Evolutionary conservation across 2,113 vertebrate species (phyloP).

Genomic region (Oenanthe melanoleuca): DNA sequence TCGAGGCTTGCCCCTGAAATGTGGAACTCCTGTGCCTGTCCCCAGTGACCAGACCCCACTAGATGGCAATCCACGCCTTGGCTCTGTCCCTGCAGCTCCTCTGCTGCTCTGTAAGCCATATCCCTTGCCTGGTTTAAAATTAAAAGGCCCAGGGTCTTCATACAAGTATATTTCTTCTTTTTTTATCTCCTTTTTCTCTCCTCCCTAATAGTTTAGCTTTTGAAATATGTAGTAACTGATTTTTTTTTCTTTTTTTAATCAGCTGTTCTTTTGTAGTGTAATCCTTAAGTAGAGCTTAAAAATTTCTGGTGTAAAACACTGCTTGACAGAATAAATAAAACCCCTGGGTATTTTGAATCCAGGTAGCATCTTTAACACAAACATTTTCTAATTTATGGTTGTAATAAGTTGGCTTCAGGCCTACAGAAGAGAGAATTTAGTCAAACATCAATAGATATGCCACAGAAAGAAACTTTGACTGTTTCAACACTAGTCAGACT

Average conservation of each 20-base stretch:
- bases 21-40: background rate
- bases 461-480: background rate
- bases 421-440: background rate
- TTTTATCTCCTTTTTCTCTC: background rate
- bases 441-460: background rate
- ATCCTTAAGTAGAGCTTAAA: background rate
- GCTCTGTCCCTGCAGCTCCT: background rate
- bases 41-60: conserved; percentile 17
- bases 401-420: background rate
- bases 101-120: background rate
- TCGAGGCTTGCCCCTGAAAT: background rate
- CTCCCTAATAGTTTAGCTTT: background rate
- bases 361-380: background rate
- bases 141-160: background rate
- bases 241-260: background rate
- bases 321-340: background rate
- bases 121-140: background rate
- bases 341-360: background rate
- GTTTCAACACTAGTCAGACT: background rate
- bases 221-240: accelerated
- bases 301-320: background rate
- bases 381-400: background rate
- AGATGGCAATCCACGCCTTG: conserved; percentile 43
- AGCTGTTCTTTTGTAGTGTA: background rate
- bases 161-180: background rate